These are phyloP conservation scores for Psittacula cyanocephala DNA, from an alignment of 2,113 vertebrate genomes.

Conservation along the genomic window DNA sequence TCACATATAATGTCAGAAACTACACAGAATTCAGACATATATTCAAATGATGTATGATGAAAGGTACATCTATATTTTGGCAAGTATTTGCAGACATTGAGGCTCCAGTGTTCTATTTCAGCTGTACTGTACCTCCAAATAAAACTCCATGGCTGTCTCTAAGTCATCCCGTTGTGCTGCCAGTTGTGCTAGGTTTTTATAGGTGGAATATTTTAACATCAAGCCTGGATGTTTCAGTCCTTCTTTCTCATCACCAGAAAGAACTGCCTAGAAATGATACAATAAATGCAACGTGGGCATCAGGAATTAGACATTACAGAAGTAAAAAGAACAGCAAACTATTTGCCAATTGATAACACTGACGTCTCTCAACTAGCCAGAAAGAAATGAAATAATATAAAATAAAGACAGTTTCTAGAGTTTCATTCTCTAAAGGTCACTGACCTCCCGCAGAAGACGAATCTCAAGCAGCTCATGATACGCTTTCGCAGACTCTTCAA, in stretches of 20 bases:
- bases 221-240: slow-evolving; percentile 93
- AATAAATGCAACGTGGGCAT: fast-evolving
- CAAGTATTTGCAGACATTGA: background rate
- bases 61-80: background rate
- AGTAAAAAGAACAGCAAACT: background rate
- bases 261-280: slow-evolving; percentile 79
- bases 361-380: background rate
- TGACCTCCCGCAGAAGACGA: slow-evolving; percentile 91
- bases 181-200: slow-evolving; percentile 94
- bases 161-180: slow-evolving; percentile 86
- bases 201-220: slow-evolving; percentile 97
- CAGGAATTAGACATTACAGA: background rate
- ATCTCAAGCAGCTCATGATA: slow-evolving; percentile 95
- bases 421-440: background rate
- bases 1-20: background rate
- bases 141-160: slow-evolving; percentile 93
- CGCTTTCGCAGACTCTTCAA: slow-evolving; percentile 92
- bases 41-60: background rate
- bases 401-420: background rate
- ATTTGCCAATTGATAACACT: background rate
- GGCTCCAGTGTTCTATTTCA: background rate
- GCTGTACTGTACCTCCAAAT: slow-evolving; percentile 85
- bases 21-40: background rate
- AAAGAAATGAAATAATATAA: background rate
- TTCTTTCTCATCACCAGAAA: slow-evolving; percentile 90